These are phyloP conservation scores for Macroramphosus scolopax DNA, from an alignment of 2,797 vertebrate species.

Conservation along the genomic window DNA sequence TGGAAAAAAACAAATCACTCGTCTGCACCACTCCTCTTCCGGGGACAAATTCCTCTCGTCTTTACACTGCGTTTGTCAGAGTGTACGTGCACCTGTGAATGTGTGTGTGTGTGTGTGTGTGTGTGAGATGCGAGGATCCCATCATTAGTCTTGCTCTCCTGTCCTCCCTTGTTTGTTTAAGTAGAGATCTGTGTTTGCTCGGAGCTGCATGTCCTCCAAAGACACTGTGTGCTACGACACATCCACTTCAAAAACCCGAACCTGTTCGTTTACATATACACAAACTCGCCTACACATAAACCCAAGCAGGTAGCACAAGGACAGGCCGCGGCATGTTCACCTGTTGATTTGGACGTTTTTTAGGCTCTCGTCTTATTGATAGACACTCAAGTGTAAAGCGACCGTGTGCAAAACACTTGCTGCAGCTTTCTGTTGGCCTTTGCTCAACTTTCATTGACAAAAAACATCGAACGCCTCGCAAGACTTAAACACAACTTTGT, in stretches of 20 bases:
- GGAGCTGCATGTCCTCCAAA: constrained; percentile 64
- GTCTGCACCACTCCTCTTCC: constrained; percentile 63
- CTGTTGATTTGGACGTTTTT: too few relatives aligned
- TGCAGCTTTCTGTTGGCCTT: too few relatives aligned
- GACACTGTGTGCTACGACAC: constrained; percentile 52
- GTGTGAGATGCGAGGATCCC: constrained; percentile 79
- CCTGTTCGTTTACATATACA: constrained; percentile 40
- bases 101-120: constrained; percentile 26
- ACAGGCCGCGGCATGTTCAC: constrained; percentile 60
- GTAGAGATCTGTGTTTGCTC: constrained; percentile 83
- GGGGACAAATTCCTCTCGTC: constrained; percentile 59
- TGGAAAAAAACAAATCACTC: constrained; percentile 15
- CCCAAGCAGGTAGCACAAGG: constrained; percentile 28
- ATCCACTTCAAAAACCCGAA: constrained; percentile 61
- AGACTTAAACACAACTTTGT: too few relatives aligned
- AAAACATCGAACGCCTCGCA: too few relatives aligned
- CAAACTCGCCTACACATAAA: constrained; percentile 40
- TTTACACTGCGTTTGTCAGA: constrained; percentile 51
- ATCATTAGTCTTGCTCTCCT: constrained; percentile 89
- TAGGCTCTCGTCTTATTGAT: too few relatives aligned
- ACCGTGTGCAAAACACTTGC: too few relatives aligned
- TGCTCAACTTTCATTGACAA: too few relatives aligned
- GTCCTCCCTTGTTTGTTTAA: constrained; percentile 92
- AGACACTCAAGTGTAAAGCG: too few relatives aligned
- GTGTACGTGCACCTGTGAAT: constrained; percentile 35